Percentiles rank a stretch among this genome's conserved stretches.
Evolutionary conservation across 2,888 invertebrate genomes (phyloP).

Genomic region (Pterostichus niger): DNA sequence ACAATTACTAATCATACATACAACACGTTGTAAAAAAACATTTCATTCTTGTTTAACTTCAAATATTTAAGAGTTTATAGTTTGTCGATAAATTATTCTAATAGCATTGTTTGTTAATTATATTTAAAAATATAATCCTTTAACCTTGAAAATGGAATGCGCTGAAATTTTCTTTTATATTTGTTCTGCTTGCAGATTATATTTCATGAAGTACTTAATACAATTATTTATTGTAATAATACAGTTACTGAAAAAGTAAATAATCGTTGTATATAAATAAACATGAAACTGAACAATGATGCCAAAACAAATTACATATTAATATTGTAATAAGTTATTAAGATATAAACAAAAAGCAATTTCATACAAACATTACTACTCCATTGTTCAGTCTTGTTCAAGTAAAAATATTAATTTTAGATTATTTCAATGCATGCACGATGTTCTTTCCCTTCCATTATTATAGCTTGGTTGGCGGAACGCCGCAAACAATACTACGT

Average conservation of each 20-base stretch:
- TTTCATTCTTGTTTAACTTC: conserved; percentile 15
- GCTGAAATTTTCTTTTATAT: neutral
- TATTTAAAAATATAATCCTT: neutral
- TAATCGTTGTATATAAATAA: neutral
- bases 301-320: neutral
- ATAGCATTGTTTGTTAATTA: conserved; percentile 27
- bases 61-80: neutral
- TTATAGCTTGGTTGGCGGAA: conserved; percentile 8
- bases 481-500: conserved; percentile 47
- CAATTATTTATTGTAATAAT: no score
- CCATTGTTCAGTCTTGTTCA: conserved; percentile 44
- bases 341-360: conserved; percentile 14
- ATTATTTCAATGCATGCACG: conserved; percentile 53
- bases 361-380: conserved; percentile 21
- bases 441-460: conserved; percentile 42
- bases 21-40: neutral
- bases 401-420: conserved; percentile 62
- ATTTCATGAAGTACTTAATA: no score
- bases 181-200: no score
- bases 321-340: conserved; percentile 12
- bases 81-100: conserved; percentile 15
- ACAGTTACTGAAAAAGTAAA: neutral
- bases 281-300: conserved; percentile 17
- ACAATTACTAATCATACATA: conserved; percentile 21
- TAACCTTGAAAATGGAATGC: neutral